Evolutionary conservation across 2,113 vertebrate species (phyloP).

Genomic region (Microtus montanus): DNA sequence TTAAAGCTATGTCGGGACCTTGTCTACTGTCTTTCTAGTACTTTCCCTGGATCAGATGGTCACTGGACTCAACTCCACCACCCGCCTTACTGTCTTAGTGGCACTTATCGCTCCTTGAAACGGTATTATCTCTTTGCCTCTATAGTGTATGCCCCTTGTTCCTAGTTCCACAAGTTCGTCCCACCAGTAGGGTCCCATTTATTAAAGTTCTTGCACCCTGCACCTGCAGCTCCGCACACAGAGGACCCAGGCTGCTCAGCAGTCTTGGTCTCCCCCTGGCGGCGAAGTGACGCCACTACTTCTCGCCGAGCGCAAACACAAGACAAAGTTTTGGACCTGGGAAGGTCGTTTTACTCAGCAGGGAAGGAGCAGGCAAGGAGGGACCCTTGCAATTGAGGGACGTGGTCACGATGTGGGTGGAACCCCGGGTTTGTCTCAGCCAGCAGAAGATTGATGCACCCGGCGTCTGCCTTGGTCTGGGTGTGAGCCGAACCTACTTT

Average conservation of each 20-base stretch:
- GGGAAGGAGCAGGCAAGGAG: not conserved
- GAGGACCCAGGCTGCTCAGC: not conserved
- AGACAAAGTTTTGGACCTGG: fast-evolving
- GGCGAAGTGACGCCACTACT: not conserved
- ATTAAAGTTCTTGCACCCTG: not conserved
- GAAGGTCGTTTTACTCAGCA: not conserved
- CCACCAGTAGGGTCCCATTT: fast-evolving
- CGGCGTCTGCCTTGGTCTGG: not conserved
- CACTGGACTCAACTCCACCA: not conserved
- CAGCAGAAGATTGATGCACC: not conserved
- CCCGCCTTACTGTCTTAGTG: not conserved
- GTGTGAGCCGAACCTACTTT: not conserved
- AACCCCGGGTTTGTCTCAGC: not conserved
- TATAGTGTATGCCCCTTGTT: not conserved
- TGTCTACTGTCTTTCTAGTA: not conserved
- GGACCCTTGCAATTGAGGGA: not conserved
- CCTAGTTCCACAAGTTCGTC: not conserved
- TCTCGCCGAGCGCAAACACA: not conserved
- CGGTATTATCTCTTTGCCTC: not conserved
- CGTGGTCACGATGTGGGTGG: not conserved
- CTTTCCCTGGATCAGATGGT: not conserved
- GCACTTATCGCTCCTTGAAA: not conserved
- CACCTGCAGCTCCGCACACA: not conserved
- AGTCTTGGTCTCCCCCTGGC: slow-evolving; percentile 30
- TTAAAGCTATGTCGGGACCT: not conserved